Evolutionary conservation across 2,113 vertebrate species (phyloP).

Genomic region (Corvus cornix): DNA sequence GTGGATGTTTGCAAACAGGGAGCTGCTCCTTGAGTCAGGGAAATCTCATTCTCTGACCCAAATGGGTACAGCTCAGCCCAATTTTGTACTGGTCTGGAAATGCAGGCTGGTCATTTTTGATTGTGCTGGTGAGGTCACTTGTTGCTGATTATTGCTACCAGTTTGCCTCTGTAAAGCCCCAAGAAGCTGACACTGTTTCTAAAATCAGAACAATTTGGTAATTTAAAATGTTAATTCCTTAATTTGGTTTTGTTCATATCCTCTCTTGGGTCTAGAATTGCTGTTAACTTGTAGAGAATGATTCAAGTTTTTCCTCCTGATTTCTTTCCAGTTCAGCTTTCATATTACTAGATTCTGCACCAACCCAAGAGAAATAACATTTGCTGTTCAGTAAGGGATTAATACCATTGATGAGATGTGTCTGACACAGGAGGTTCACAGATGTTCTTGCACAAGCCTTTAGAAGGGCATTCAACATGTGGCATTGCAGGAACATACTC

Average conservation of each 20-base stretch:
- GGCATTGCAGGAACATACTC: neutral
- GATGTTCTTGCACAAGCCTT: neutral
- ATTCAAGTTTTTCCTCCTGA: neutral
- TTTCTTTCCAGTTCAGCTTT: neutral
- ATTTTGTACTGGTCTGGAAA: neutral
- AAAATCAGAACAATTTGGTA: neutral
- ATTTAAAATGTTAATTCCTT: neutral
- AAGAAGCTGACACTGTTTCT: neutral
- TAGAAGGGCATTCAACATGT: neutral
- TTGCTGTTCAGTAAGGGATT: neutral
- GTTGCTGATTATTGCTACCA: neutral
- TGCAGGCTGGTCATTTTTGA: neutral
- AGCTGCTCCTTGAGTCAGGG: neutral
- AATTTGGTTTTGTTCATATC: neutral
- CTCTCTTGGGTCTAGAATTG: neutral
- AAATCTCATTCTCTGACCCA: neutral
- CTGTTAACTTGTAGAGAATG: neutral
- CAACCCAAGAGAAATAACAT: neutral
- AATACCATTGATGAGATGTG: neutral
- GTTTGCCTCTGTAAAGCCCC: neutral
- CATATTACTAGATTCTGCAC: neutral
- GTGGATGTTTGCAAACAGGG: neutral
- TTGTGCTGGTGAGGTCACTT: neutral
- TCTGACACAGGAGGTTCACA: neutral
- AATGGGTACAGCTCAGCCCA: neutral